Conservation (phyloP, 2,888 invertebrate species). For the Rhodophaea formosa region DNA sequence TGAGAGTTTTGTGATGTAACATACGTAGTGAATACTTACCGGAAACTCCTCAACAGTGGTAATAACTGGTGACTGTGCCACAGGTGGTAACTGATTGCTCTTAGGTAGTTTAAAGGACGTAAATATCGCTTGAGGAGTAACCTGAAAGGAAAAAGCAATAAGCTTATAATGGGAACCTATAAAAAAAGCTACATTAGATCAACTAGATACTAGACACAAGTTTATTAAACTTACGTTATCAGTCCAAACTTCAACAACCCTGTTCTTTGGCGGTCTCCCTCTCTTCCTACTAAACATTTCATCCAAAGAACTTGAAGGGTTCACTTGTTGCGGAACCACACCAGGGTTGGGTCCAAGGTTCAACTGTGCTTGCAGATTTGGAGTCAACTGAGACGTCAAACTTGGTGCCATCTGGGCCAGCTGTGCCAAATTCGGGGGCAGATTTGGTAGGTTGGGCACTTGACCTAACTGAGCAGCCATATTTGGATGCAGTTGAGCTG, state of each 20-base stretch:
- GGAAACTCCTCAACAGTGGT: constrained; percentile 73
- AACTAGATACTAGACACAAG: neutral
- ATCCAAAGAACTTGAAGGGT: constrained; percentile 87
- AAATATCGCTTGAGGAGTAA: constrained; percentile 94
- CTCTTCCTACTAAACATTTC: constrained; percentile 96
- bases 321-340: constrained; percentile 64
- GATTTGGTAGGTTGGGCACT: constrained; percentile 60
- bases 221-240: constrained; percentile 84
- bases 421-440: constrained; percentile 73
- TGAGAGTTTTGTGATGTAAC: neutral
- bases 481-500: constrained; percentile 74
- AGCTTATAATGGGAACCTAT: neutral
- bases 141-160: constrained; percentile 50
- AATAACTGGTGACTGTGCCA: constrained; percentile 65
- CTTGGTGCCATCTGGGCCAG: constrained; percentile 74
- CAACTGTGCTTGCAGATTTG: constrained; percentile 70
- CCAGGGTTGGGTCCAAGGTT: constrained; percentile 64
- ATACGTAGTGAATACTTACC: constrained; percentile 47
- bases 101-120: constrained; percentile 96
- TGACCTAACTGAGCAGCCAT: constrained; percentile 75
- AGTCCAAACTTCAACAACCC: constrained; percentile 95
- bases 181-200: neutral
- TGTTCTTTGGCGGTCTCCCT: constrained; percentile 97
- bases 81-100: constrained; percentile 70
- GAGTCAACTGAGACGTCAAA: constrained; percentile 63